A percentile compares a stretch with the other conserved stretches of the same genome.
Evolutionary conservation across 2,888 invertebrate genomes (phyloP).

Genomic region (Phortica okadai): DNA sequence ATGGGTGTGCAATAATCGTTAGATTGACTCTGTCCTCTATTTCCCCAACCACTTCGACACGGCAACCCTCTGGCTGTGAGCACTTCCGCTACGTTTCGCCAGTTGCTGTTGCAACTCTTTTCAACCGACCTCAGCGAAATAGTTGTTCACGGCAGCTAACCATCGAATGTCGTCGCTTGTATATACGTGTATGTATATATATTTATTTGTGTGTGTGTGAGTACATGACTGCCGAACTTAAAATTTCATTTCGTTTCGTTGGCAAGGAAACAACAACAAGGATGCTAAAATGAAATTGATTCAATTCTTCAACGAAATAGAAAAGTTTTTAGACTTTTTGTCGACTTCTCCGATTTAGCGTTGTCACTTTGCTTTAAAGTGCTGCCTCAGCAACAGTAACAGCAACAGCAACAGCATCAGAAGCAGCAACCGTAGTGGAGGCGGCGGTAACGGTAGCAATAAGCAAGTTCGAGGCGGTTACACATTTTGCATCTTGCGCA

Average conservation of each 20-base stretch:
- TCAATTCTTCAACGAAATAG: conserved; percentile 42
- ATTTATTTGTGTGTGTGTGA: conserved; percentile 9
- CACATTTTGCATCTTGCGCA: conserved; percentile 39
- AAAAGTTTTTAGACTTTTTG: conserved; percentile 71
- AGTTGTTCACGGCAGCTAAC: conserved; percentile 1
- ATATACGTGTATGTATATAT: neutral
- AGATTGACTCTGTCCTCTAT: conserved; percentile 65
- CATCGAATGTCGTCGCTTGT: conserved; percentile 8
- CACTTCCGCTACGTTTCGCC: conserved; percentile 39
- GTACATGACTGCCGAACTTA: conserved; percentile 63
- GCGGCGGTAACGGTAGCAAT: conserved; percentile 37
- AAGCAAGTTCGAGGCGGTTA: conserved; percentile 42
- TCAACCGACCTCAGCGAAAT: conserved; percentile 47
- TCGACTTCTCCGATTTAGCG: conserved; percentile 67
- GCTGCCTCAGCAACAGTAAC: conserved; percentile 59
- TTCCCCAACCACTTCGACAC: conserved; percentile 29
- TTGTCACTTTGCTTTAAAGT: conserved; percentile 59
- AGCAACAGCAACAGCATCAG: neutral
- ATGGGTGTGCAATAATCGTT: conserved; percentile 75
- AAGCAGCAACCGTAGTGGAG: conserved; percentile 9
- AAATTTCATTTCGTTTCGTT: conserved; percentile 65
- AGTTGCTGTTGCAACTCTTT: conserved; percentile 49
- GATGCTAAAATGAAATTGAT: conserved; percentile 13
- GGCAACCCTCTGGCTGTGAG: neutral
- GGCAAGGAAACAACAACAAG: conserved; percentile 20